Conservation (phyloP, 2,888 invertebrate species). For the Panorpa germanica region DNA sequence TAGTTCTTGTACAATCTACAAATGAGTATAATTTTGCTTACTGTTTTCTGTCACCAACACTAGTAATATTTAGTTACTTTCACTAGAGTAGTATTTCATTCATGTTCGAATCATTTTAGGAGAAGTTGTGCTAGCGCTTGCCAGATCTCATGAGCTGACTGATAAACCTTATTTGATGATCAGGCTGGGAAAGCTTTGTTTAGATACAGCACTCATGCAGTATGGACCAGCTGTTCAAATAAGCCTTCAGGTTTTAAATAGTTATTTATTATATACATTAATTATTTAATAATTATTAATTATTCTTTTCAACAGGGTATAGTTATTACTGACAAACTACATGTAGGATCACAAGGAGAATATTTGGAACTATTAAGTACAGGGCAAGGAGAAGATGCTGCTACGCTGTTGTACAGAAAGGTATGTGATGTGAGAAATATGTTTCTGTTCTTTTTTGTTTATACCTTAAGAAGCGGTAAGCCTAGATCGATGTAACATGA, state of each 20-base stretch:
- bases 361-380: conserved; percentile 57
- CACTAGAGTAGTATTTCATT: too few relatives aligned
- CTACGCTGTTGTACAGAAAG: conserved; percentile 58
- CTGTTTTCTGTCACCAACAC: too few relatives aligned
- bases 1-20: too few relatives aligned
- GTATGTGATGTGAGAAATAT: conserved; percentile 22
- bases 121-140: conserved; percentile 40
- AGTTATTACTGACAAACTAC: conserved; percentile 55
- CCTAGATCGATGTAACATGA: too few relatives aligned
- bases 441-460: conserved; percentile 1
- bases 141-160: conserved; percentile 38
- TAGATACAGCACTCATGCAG: conserved; percentile 59
- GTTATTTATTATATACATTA: too few relatives aligned
- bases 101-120: too few relatives aligned
- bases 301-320: too few relatives aligned
- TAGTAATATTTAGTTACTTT: too few relatives aligned
- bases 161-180: conserved; percentile 60
- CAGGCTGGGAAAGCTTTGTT: conserved; percentile 43
- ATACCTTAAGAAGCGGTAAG: too few relatives aligned
- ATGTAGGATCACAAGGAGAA: conserved; percentile 52
- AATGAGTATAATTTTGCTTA: too few relatives aligned
- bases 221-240: conserved; percentile 63
- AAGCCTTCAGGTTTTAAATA: conserved; percentile 37
- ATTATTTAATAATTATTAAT: too few relatives aligned
- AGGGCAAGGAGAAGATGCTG: conserved; percentile 36